Conservation (phyloP, 1,140 invertebrate species). For the Probaryconus sp. region DNA sequence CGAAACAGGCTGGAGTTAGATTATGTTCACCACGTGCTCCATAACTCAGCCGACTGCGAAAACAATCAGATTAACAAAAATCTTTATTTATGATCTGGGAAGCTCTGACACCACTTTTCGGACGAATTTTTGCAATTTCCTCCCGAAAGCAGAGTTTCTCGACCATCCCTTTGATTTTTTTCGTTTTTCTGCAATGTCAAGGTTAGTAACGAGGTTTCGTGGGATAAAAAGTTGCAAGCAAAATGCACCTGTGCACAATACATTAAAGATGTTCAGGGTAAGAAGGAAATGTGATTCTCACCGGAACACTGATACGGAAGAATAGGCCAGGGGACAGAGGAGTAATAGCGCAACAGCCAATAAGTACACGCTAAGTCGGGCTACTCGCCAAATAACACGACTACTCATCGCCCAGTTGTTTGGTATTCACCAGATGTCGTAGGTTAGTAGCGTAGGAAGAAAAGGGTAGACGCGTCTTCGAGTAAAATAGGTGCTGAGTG, state of each 20-base stretch:
- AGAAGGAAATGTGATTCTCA: slow-evolving; percentile 17
- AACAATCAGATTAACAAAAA: too few species aligned
- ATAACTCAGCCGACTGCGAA: slow-evolving; percentile 29
- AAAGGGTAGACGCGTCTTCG: slow-evolving; percentile 46
- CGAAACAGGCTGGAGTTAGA: slow-evolving; percentile 23
- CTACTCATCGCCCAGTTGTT: slow-evolving; percentile 54
- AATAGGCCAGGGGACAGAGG: slow-evolving; percentile 49
- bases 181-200: too few species aligned
- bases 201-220: too few species aligned
- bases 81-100: too few species aligned
- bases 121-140: too few species aligned
- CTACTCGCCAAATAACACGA: slow-evolving; percentile 40
- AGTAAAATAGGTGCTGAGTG: slow-evolving; percentile 53
- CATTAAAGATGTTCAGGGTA: slow-evolving; percentile 12
- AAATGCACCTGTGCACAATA: slow-evolving; percentile 39
- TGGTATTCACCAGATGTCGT: slow-evolving; percentile 59
- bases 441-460: slow-evolving; percentile 45
- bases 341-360: slow-evolving; percentile 53
- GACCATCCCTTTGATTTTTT: too few species aligned
- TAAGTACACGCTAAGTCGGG: slow-evolving; percentile 52
- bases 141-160: too few species aligned
- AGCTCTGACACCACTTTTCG: too few species aligned
- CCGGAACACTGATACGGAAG: slow-evolving; percentile 47
- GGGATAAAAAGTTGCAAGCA: too few species aligned
- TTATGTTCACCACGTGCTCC: slow-evolving; percentile 16